A percentile compares a stretch with the other conserved stretches of the same genome.
Evolutionary conservation across 2,113 vertebrate genomes (phyloP).

Genomic region (Catharus fuscescens): DNA sequence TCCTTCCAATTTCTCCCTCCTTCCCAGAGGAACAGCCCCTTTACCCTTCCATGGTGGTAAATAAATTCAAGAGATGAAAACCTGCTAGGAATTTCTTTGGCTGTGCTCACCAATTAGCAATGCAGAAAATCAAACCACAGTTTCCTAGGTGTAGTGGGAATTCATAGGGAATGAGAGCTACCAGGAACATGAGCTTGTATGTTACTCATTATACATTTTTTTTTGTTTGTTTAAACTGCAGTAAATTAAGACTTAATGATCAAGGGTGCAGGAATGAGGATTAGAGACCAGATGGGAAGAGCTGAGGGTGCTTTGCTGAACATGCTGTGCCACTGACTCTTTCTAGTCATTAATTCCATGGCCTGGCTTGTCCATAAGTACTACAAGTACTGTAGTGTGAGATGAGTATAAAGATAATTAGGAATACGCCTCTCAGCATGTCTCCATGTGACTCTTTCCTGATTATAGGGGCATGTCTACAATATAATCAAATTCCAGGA

Average conservation of each 20-base stretch:
- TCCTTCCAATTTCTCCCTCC: slow-evolving; percentile 33
- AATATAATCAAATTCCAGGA: not conserved
- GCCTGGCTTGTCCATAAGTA: not conserved
- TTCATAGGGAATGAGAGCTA: slow-evolving; percentile 35
- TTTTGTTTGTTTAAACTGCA: slow-evolving; percentile 36
- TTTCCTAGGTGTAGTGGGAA: slow-evolving; percentile 58
- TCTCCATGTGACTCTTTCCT: not conserved
- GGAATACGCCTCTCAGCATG: fast-evolving
- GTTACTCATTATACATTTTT: not conserved
- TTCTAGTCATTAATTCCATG: not conserved
- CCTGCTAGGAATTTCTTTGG: slow-evolving; percentile 47
- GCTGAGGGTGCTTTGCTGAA: not conserved
- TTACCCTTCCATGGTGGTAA: slow-evolving; percentile 41
- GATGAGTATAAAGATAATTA: slow-evolving; percentile 1
- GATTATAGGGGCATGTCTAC: not conserved
- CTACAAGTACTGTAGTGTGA: not conserved
- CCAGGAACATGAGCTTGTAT: slow-evolving; percentile 14
- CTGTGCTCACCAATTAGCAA: slow-evolving; percentile 27
- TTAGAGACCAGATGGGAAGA: slow-evolving; percentile 41
- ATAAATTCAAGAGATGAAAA: slow-evolving; percentile 64
- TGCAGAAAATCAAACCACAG: slow-evolving; percentile 44
- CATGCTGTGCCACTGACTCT: not conserved
- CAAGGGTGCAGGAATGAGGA: slow-evolving; percentile 25
- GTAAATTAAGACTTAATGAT: slow-evolving; percentile 56
- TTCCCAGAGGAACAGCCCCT: slow-evolving; percentile 21